Base-by-base conservation (phyloP, 2,888 invertebrate species). In the Diaprepes abbreviatus region DNA sequence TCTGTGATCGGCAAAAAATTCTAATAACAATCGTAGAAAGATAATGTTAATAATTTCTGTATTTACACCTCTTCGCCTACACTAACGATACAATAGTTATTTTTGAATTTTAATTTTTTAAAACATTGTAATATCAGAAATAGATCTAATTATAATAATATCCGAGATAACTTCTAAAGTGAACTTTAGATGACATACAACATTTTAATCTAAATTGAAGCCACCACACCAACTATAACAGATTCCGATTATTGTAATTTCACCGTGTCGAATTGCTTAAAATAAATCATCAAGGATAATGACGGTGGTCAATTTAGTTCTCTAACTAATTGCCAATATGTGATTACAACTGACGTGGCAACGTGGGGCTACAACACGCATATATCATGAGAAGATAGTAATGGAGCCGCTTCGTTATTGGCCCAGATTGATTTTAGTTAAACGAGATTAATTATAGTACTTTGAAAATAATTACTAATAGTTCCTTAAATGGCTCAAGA, bases 321-420 rank as follows among this genome's bases (percentile, higher is more conserved):
- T 80, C 82, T 81, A 83, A 83, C 83, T 83, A 83, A 83, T 83
- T 83, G 83, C 82, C 83, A 83, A 83, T 83, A 83, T 83, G 83
- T 82, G 82, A 83, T 83, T 83, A 83, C 83, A 83, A 82, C 83
- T 80, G 83, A 83, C 82, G 79, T 72, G 75, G 77, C 79, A 79
- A 35, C 58, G 28, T 40, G 76, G 79, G 76, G 78, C 77, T 76
- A 40, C 12, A 43, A 28, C 50, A 77, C 12, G 77, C 79, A 81
- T 83, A 81, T 80, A 83, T 82, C 81, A 82, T 81, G 78, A 73
- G 74, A 59, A 40, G 59, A 36, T 55, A 55, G 55, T 36, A 36
- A 40, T 40, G 28, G n/a, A 58, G 21, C 21, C 6, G 55, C 40
- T 17, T 58, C 28, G 28, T 40, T 40, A 58, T 58, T 58, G 24